These are phyloP conservation scores for Tupaia chinensis DNA, from an alignment of 2,113 vertebrate genomes.

Conservation along the genomic window DNA sequence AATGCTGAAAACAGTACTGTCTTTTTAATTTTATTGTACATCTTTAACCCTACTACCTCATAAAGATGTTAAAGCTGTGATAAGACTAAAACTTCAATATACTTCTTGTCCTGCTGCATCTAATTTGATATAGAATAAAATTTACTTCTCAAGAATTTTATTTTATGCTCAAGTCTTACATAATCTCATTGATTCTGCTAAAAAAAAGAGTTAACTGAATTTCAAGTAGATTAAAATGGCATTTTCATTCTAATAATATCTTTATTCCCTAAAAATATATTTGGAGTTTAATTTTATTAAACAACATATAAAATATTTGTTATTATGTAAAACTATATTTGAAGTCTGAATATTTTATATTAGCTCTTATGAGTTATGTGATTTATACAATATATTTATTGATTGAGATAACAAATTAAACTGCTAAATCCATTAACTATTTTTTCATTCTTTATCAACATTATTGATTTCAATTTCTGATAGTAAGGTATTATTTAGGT, in stretches of 20 bases:
- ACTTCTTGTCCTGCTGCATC: not conserved
- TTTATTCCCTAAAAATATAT: not conserved
- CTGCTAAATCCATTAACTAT: not conserved
- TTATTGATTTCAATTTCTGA: constrained; percentile 18
- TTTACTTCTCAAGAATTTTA: not conserved
- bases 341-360: constrained; percentile 67
- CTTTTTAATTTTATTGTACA: constrained; percentile 55
- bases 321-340: not conserved
- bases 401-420: constrained; percentile 46
- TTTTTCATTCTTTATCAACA: not conserved
- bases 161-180: not conserved
- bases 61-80: constrained; percentile 43
- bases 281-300: not conserved
- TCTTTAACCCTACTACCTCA: constrained; percentile 54
- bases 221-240: constrained; percentile 62
- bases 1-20: constrained; percentile 45
- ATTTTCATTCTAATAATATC: constrained; percentile 43
- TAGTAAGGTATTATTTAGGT: not conserved
- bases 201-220: not conserved
- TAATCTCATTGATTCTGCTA: not conserved
- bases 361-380: constrained; percentile 50
- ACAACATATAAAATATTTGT: not conserved
- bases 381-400: not conserved
- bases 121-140: not conserved
- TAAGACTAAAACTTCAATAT: not conserved